A percentile compares a stretch with the other conserved stretches of the same genome.
These are phyloP conservation scores for Heliconius ismenius DNA, from an alignment of 2,888 invertebrate species.

Conservation along the genomic window DNA sequence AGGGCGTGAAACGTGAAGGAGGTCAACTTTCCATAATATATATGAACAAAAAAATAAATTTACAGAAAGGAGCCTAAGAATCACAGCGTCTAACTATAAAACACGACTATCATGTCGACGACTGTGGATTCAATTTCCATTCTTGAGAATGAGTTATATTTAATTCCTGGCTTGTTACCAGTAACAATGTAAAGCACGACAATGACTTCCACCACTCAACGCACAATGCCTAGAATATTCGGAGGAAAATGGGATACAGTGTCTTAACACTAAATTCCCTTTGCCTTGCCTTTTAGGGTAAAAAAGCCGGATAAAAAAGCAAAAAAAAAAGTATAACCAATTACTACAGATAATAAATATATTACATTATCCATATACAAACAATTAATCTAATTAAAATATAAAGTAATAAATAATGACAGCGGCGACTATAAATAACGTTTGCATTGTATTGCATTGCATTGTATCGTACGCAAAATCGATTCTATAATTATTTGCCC, in stretches of 20 bases:
- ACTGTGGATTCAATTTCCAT: neutral
- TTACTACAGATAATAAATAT: too few species aligned
- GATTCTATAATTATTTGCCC: slow-evolving; percentile 36
- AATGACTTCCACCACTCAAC: too few species aligned
- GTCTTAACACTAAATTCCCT: neutral
- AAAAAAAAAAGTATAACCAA: neutral
- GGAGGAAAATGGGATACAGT: too few species aligned
- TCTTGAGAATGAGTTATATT: neutral
- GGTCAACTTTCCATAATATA: neutral
- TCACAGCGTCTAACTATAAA: neutral
- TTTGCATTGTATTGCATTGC: slow-evolving; percentile 9
- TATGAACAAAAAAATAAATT: neutral
- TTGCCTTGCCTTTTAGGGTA: neutral
- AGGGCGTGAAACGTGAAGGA: neutral
- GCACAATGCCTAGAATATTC: too few species aligned
- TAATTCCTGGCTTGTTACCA: too few species aligned
- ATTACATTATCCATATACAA: neutral
- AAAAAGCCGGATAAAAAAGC: neutral
- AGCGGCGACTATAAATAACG: slow-evolving; percentile 32
- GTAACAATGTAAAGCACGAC: too few species aligned
- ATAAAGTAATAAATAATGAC: slow-evolving; percentile 28
- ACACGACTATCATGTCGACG: neutral
- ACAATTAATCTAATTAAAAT: slow-evolving; percentile 9
- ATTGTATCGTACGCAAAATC: slow-evolving; percentile 27
- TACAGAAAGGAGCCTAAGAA: neutral